A percentile compares a stretch with the other conserved stretches of the same genome.
Evolutionary conservation across 2,113 vertebrate species (phyloP).

Genomic region (Grantiella picta): DNA sequence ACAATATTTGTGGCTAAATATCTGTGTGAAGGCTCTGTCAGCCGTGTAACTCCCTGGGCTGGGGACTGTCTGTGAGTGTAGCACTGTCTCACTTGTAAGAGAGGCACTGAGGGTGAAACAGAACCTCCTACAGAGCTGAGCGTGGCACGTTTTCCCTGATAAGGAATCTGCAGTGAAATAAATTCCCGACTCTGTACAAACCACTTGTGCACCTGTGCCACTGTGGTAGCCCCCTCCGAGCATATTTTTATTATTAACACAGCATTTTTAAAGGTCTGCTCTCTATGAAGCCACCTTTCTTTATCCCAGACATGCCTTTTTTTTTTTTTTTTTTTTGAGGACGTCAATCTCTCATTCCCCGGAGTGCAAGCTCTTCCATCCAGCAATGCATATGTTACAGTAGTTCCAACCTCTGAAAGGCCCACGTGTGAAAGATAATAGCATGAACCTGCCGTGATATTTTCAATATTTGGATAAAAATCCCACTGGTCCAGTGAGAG

Average conservation of each 20-base stretch:
- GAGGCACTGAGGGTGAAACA: not conserved
- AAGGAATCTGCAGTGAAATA: not conserved
- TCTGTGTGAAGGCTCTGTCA: not conserved
- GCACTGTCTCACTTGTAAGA: not conserved
- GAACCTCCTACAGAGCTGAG: not conserved
- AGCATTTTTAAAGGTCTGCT: constrained; percentile 13
- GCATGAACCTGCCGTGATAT: not conserved
- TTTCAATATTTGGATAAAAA: constrained; percentile 35
- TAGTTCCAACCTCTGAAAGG: not conserved
- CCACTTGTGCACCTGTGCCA: not conserved
- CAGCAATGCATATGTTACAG: not conserved
- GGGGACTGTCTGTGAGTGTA: not conserved
- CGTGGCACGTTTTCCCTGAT: fast-evolving
- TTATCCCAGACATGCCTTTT: not conserved
- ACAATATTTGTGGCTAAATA: not conserved
- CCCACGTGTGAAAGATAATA: not conserved
- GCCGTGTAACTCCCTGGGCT: not conserved
- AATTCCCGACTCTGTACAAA: not conserved
- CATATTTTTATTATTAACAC: constrained; percentile 21
- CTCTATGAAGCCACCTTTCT: not conserved
- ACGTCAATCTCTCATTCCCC: not conserved
- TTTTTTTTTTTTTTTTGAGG: not conserved
- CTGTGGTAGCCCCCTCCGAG: not conserved
- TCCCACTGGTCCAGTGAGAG: not conserved
- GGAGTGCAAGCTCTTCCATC: not conserved